A percentile compares a stretch with the other conserved stretches of the same genome.
Conservation (phyloP, 2,888 invertebrate genomes). For the Limnephilus rhombicus region DNA sequence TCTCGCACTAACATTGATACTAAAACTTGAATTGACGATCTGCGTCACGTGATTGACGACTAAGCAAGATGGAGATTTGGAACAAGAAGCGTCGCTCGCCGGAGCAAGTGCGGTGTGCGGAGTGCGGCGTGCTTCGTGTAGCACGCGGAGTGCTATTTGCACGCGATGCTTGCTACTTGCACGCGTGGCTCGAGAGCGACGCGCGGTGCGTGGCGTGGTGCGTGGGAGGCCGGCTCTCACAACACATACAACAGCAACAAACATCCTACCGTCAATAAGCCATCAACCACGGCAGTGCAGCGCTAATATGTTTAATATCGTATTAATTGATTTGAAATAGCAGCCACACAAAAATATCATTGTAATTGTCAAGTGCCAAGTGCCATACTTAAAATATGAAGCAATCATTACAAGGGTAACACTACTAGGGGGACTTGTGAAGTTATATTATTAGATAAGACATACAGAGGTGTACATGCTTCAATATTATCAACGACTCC, state of each 20-base stretch:
- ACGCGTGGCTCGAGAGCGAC: conserved; percentile 68
- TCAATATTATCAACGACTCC: background rate
- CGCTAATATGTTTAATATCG: conserved; percentile 30
- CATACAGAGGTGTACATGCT: conserved; percentile 24
- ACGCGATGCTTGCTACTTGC: conserved; percentile 23
- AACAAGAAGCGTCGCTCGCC: conserved; percentile 77
- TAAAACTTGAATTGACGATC: conserved; percentile 4
- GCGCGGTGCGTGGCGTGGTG: conserved; percentile 63
- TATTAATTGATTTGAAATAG: conserved; percentile 61
- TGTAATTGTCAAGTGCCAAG: conserved; percentile 63
- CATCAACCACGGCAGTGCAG: conserved; percentile 44
- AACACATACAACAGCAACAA: conserved; percentile 38
- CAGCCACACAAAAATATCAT: conserved; percentile 64
- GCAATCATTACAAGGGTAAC: conserved; percentile 61
- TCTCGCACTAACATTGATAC: conserved; percentile 27
- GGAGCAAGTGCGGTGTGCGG: conserved; percentile 69
- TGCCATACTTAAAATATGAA: conserved; percentile 65
- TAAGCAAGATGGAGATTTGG: conserved; percentile 75
- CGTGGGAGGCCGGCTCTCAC: conserved; percentile 63
- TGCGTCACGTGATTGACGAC: conserved; percentile 50
- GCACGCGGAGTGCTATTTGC: conserved; percentile 64
- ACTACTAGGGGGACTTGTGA: conserved; percentile 51
- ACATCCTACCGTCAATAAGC: conserved; percentile 57
- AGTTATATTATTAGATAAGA: conserved; percentile 20
- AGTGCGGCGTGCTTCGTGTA: conserved; percentile 29